Base-by-base conservation (phyloP, 1,140 invertebrate species). In the Papilio xuthus region DNA sequence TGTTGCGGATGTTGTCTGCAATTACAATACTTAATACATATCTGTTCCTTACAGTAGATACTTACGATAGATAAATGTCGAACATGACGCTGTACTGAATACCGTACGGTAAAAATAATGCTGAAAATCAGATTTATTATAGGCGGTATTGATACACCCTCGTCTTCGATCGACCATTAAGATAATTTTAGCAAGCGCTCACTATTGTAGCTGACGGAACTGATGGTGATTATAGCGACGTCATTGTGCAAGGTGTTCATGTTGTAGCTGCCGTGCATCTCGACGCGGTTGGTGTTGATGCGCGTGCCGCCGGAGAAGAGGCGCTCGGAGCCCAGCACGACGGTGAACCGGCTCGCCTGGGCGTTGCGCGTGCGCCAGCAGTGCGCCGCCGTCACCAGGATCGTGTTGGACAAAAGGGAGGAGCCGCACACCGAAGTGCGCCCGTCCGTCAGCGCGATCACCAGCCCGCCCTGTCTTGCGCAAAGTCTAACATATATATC, bases 351-450 rank as follows among this genome's bases (percentile, higher is more conserved):
- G 78, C 71, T 20, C 3, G 71, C 71, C 32, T 73, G 71, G 23
- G 44, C 20, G 23, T 41, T 70, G 13, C 71, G 71, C 73, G 79
- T 79, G 3, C 80, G 44, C 83, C 83, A 84, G 80, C 83, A 84
- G 9, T 42, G 42, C 10, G 42, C 42, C 42, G 42, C 42, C 42
- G 42, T 42, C 9, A 42, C 42, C 42, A 76, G 74, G 18, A 80
- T 81, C 9, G 83, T 85, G 78, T 81, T 83, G 76, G 73, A 74
- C 75, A 85, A 47, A 60, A 85, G 79, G 1, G 84, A 83, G 32
- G 83, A 79, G 41, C 84, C 83, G 80, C 84, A 85, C 18, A 85
- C 81, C 4, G 84, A 85, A 0, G 69, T 79, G 12, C 60, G 77
- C 18, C 82, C 83, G 20, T 71, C 26, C 4, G 75, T 76, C 72